Conservation (phyloP, 1,140 invertebrate genomes). For the Tenebrio molitor region DNA sequence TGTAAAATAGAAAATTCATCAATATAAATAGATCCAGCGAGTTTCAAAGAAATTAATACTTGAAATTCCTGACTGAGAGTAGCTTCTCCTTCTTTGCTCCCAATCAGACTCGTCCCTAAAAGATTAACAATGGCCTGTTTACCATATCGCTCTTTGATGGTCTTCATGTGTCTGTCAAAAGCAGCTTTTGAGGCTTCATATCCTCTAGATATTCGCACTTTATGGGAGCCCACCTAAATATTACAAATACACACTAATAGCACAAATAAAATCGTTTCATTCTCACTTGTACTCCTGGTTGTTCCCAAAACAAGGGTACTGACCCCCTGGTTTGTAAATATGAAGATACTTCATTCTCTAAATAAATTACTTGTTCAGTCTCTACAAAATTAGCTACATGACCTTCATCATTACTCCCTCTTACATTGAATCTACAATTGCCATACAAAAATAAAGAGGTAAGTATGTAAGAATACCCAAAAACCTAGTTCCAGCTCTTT, state of each 20-base stretch:
- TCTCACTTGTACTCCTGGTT: constrained; percentile 98
- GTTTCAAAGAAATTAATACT: constrained; percentile 63
- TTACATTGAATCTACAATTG: constrained; percentile 97
- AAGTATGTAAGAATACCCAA: constrained; percentile 15
- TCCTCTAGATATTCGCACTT: constrained; percentile 96
- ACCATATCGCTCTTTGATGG: constrained; percentile 92
- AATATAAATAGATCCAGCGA: no score
- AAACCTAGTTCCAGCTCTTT: constrained; percentile 91
- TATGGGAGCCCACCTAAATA: constrained; percentile 93
- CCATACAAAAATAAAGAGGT: no score
- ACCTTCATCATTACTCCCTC: constrained; percentile 99
- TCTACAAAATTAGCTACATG: constrained; percentile 99
- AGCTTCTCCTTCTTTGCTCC: constrained; percentile 97
- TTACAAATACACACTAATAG: neutral
- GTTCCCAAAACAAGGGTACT: constrained; percentile 99
- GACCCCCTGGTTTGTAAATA: constrained; percentile 94
- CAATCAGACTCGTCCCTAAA: constrained; percentile 87
- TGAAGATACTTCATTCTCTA: constrained; percentile 89
- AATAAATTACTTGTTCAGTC: constrained; percentile 96
- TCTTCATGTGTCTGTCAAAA: constrained; percentile 91
- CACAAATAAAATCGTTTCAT: constrained; percentile 25
- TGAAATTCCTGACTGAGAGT: constrained; percentile 95
- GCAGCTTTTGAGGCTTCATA: constrained; percentile 93
- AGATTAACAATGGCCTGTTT: constrained; percentile 94
- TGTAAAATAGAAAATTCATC: constrained; percentile 59